These are phyloP conservation scores for Palythoa heliodiscus DNA, from an alignment of 92 coral and sea anemone genomes.

Conservation along the genomic window DNA sequence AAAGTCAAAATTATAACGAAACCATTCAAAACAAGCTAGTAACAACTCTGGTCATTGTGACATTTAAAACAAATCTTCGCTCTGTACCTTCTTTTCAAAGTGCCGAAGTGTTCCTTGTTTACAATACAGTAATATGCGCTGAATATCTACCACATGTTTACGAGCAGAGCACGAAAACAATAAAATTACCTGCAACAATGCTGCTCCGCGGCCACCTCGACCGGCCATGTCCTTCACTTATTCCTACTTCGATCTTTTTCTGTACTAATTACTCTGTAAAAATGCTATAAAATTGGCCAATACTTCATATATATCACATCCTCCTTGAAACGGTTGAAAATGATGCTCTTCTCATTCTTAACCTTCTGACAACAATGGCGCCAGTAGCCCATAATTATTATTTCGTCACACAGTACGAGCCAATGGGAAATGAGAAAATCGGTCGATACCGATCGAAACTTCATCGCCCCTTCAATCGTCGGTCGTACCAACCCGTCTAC, in stretches of 20 bases:
- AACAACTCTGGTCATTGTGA: background rate
- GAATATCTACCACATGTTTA: background rate
- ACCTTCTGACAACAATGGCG: constrained; percentile 39
- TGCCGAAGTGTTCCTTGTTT: background rate
- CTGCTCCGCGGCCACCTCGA: constrained; percentile 97
- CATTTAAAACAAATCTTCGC: background rate
- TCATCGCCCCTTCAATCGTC: background rate
- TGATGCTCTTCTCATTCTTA: background rate
- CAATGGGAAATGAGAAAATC: constrained; percentile 1
- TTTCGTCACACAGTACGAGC: background rate
- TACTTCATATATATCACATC: constrained; percentile 18
- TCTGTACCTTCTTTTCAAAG: background rate
- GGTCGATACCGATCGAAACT: background rate
- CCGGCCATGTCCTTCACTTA: constrained; percentile 77
- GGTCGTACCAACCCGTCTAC: too few relatives aligned
- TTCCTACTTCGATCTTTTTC: background rate
- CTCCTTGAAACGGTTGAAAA: background rate
- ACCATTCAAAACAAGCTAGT: background rate
- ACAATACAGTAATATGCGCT: background rate
- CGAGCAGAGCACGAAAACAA: background rate
- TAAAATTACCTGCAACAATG: constrained; percentile 82
- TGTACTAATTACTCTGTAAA: background rate
- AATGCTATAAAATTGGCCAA: background rate
- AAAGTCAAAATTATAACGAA: background rate
- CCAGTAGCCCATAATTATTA: constrained; percentile 70